Evolutionary conservation across 2,888 invertebrate species (phyloP).

Genomic region (Neria commutata): DNA sequence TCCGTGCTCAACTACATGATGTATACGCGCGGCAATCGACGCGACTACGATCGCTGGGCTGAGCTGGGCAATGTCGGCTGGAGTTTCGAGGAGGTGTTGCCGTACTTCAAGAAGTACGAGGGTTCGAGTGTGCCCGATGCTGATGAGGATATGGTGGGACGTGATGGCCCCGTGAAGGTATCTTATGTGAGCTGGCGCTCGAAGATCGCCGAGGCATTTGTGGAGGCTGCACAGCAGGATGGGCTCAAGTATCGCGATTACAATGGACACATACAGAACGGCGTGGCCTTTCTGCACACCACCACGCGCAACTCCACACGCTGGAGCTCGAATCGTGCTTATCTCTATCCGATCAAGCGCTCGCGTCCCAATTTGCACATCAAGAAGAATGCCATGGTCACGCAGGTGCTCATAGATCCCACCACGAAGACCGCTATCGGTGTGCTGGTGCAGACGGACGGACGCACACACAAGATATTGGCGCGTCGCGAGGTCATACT

Average conservation of each 20-base stretch:
- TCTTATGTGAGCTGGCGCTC: conserved; percentile 67
- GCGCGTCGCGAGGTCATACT: conserved; percentile 73
- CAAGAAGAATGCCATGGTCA: conserved; percentile 64
- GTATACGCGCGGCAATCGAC: conserved; percentile 73
- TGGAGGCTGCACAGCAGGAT: conserved; percentile 68
- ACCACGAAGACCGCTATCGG: conserved; percentile 64
- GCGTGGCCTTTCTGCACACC: conserved; percentile 69
- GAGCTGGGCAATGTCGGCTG: conserved; percentile 74
- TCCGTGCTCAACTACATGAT: conserved; percentile 83
- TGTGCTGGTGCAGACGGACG: conserved; percentile 65
- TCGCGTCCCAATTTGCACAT: conserved; percentile 67
- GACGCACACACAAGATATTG: conserved; percentile 60
- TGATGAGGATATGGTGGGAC: conserved; percentile 63
- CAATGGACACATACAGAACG: conserved; percentile 68
- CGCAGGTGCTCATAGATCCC: conserved; percentile 65
- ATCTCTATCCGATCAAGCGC: conserved; percentile 64
- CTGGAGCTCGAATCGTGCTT: conserved; percentile 68
- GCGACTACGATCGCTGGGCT: conserved; percentile 81
- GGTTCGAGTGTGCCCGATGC: conserved; percentile 68
- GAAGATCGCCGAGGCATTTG: conserved; percentile 68
- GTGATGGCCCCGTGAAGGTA: conserved; percentile 66
- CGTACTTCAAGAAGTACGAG: conserved; percentile 81
- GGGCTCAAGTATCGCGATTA: conserved; percentile 73
- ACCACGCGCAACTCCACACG: conserved; percentile 68
- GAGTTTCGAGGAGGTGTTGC: conserved; percentile 74